phyloP scores from a whole-genome alignment of 2,113 vertebrate genomes.

The Chloroceryle aenea region DNA sequence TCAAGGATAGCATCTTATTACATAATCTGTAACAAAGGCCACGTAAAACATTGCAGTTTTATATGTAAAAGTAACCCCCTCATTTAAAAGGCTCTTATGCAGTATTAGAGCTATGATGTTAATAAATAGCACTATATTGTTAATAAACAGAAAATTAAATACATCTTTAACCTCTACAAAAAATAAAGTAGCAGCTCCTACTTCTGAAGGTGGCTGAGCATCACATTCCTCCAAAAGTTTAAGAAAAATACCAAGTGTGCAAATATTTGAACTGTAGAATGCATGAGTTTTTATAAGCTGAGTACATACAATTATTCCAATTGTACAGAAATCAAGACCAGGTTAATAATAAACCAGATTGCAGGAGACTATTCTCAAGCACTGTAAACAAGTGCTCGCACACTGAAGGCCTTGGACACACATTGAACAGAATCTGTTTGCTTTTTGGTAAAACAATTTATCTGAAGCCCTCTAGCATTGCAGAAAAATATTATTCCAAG shows the following conservation, averaged over 20 bases:
- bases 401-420: not conserved
- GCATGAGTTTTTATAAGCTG: not conserved
- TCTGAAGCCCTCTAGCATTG: not conserved
- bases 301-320: constrained; percentile 5
- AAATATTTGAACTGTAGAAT: constrained; percentile 33
- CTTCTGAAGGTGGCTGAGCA: not conserved
- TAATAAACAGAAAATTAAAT: not conserved
- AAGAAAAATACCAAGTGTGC: not conserved
- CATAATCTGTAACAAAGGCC: not conserved
- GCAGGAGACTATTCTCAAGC: not conserved
- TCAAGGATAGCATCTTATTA: not conserved
- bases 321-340: not conserved
- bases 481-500: not conserved
- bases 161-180: not conserved
- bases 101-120: not conserved
- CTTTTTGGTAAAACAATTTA: not conserved
- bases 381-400: not conserved
- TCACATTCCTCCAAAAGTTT: not conserved
- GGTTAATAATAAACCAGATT: constrained; percentile 54
- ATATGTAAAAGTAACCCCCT: not conserved
- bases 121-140: not conserved
- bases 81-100: not conserved
- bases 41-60: not conserved
- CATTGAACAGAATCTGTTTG: not conserved
- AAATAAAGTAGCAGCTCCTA: not conserved